Conservation (phyloP, 2,113 vertebrate species). For the Alaudala cheleensis region DNA sequence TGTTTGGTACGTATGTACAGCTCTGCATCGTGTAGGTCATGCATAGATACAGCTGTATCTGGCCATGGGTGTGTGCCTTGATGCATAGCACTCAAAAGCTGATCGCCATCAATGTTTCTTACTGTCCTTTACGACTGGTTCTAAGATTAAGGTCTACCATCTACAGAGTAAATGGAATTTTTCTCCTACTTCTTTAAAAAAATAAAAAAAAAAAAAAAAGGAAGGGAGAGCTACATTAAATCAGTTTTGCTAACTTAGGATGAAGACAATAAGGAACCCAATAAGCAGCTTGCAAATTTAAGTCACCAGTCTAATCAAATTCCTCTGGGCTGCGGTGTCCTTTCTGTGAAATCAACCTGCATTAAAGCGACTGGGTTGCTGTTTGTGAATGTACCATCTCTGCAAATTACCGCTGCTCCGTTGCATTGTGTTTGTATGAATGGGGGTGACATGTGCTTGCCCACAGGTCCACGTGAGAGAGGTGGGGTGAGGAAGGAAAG, state of each 20-base stretch:
- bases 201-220: not conserved
- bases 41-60: not conserved
- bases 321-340: constrained; percentile 57
- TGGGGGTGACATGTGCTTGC: constrained; percentile 79
- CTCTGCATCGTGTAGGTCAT: not conserved
- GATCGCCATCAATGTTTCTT: not conserved
- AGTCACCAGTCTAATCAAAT: constrained; percentile 49
- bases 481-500: constrained; percentile 65
- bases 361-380: constrained; percentile 42
- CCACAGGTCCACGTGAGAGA: constrained; percentile 79
- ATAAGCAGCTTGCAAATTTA: constrained; percentile 37
- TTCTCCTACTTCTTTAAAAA: not conserved
- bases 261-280: constrained; percentile 1
- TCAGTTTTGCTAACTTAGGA: not conserved
- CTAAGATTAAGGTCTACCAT: not conserved
- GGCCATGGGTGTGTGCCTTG: not conserved
- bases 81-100: not conserved
- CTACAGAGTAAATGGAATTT: not conserved
- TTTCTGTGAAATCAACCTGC: constrained; percentile 65
- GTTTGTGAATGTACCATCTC: constrained; percentile 76
- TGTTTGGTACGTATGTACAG: not conserved
- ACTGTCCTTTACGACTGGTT: not conserved
- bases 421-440: constrained; percentile 79
- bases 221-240: not conserved
- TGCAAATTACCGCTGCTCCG: constrained; percentile 69